These are phyloP conservation scores for Pseudopleuronectes americanus DNA, from an alignment of 2,797 vertebrate species.

Conservation along the genomic window DNA sequence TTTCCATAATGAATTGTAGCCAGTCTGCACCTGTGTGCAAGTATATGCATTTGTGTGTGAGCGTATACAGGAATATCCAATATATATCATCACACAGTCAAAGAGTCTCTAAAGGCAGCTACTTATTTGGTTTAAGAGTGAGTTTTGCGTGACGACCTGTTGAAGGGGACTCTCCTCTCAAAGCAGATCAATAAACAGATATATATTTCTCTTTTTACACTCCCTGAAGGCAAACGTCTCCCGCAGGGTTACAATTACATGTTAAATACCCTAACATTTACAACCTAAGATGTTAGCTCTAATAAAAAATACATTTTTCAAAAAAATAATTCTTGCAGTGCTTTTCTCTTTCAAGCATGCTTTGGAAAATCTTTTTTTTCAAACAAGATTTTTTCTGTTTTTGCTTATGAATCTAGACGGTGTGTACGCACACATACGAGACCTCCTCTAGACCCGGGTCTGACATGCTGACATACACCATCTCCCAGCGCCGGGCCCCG, in stretches of 20 bases:
- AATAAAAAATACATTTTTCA: constrained; percentile 99
- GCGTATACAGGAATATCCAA: constrained; percentile 78
- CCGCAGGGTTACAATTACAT: constrained; percentile 91
- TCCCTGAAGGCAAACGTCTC: constrained; percentile 82
- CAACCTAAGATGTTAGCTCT: constrained; percentile 97
- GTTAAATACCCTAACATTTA: constrained; percentile 99
- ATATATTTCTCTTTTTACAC: constrained; percentile 96
- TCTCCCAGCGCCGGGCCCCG: constrained; percentile 31
- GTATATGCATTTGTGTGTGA: constrained; percentile 76
- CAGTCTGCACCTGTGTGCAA: constrained; percentile 88
- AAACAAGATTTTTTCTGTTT: constrained; percentile 61
- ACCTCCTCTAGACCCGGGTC: constrained; percentile 43
- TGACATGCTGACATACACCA: constrained; percentile 30
- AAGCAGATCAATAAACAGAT: constrained; percentile 91
- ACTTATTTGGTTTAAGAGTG: constrained; percentile 98
- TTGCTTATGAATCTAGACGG: constrained; percentile 67
- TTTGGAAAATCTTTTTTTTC: constrained; percentile 80
- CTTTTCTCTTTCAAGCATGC: constrained; percentile 93
- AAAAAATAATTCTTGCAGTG: constrained; percentile 98
- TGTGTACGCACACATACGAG: constrained; percentile 38
- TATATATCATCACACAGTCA: constrained; percentile 77
- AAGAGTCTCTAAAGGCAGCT: constrained; percentile 97
- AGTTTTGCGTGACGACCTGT: constrained; percentile 91
- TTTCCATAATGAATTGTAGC: constrained; percentile 90
- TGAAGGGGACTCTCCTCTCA: constrained; percentile 85